Evolutionary conservation across 2,797 vertebrate genomes (phyloP).

Genomic region (Taenioides sp.): DNA sequence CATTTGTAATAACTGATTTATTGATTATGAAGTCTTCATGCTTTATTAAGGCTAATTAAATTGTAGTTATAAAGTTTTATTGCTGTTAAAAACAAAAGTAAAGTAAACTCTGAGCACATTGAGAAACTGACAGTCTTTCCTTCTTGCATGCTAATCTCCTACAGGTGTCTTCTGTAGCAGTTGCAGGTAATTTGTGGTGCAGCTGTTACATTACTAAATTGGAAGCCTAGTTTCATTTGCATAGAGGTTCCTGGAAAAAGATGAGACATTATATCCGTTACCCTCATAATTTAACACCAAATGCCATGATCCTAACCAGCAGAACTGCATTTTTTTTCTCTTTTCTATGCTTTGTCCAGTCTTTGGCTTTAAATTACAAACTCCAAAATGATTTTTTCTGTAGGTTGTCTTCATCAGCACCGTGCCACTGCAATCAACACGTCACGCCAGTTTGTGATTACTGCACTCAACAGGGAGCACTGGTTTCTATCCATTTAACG

Average conservation of each 20-base stretch:
- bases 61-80: background rate
- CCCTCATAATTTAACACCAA: constrained; percentile 22
- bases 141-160: background rate
- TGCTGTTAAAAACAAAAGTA: background rate
- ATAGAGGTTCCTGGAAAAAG: constrained; percentile 28
- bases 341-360: constrained; percentile 1
- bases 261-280: constrained; percentile 51
- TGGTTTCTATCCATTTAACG: constrained; percentile 45
- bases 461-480: constrained; percentile 48
- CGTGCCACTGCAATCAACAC: constrained; percentile 59
- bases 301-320: background rate
- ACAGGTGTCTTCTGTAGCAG: constrained; percentile 13
- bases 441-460: constrained; percentile 56
- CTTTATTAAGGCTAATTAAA: no score
- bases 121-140: background rate
- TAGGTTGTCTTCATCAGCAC: constrained; percentile 54
- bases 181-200: background rate
- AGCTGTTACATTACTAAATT: constrained; percentile 12
- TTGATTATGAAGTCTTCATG: no score
- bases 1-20: no score
- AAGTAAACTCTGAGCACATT: background rate
- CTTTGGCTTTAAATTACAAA: constrained; percentile 23
- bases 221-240: constrained; percentile 44
- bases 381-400: constrained; percentile 42
- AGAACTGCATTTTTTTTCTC: background rate